These are phyloP conservation scores for Crotalus viridis DNA, from an alignment of 2,113 vertebrate species.

Conservation along the genomic window DNA sequence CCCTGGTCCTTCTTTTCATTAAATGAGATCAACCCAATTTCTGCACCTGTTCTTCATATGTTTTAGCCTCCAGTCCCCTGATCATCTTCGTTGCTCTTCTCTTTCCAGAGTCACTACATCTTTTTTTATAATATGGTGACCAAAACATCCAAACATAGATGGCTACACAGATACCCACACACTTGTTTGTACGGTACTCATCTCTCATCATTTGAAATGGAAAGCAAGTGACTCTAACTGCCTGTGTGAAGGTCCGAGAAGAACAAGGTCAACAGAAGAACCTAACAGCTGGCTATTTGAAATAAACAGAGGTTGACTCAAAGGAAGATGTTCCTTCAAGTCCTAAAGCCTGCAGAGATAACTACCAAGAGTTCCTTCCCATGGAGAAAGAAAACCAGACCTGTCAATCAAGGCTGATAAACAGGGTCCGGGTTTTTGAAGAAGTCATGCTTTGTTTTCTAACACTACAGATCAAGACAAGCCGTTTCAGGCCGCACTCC, in stretches of 20 bases:
- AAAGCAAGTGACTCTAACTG: neutral
- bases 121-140: neutral
- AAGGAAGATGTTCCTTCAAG: neutral
- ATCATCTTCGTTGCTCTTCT: neutral
- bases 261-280: neutral
- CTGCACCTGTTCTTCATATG: neutral
- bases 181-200: neutral
- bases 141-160: neutral
- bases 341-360: neutral
- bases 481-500: neutral
- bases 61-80: neutral
- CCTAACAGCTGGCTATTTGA: neutral
- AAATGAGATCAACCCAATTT: neutral
- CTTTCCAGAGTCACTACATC: neutral
- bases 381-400: neutral
- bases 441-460: neutral
- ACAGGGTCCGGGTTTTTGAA: neutral
- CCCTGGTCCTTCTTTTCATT: neutral
- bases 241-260: neutral
- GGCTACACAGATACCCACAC: neutral
- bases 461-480: neutral
- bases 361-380: neutral
- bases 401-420: neutral
- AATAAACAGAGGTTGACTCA: neutral
- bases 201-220: neutral